Evolutionary conservation across 2,113 vertebrate genomes (phyloP).

Genomic region (Haemorhous mexicanus): DNA sequence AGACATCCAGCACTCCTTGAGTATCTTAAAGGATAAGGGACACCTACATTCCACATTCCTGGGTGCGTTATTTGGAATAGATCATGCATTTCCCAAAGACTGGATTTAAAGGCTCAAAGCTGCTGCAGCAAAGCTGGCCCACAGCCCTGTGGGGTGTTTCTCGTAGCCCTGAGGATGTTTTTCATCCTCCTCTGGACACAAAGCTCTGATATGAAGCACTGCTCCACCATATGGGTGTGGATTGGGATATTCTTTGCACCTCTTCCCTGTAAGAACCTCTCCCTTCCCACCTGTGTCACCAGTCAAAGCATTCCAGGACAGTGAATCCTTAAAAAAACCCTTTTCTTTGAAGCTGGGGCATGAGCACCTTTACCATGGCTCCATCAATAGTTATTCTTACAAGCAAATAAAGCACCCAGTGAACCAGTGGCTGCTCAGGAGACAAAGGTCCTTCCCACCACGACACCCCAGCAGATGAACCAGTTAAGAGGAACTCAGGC

Average conservation of each 20-base stretch:
- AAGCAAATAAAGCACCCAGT: slow-evolving; percentile 39
- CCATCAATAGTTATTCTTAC: not conserved
- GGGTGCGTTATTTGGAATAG: not conserved
- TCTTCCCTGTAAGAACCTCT: not conserved
- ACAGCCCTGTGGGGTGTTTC: not conserved
- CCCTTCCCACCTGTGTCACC: not conserved
- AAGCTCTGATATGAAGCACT: not conserved
- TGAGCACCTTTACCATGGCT: not conserved
- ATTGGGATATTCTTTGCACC: not conserved
- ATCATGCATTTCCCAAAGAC: not conserved
- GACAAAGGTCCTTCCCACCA: slow-evolving; percentile 35
- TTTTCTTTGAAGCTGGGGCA: not conserved
- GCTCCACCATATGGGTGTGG: not conserved
- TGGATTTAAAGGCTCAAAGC: not conserved
- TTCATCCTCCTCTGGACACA: not conserved
- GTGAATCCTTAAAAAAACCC: not conserved
- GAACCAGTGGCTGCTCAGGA: not conserved
- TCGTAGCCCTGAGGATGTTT: not conserved
- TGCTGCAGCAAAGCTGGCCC: not conserved
- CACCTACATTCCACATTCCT: not conserved
- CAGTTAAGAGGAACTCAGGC: slow-evolving; percentile 31
- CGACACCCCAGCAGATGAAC: not conserved
- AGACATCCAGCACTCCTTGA: fast-evolving
- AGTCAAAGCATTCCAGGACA: not conserved
- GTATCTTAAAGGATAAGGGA: not conserved